Percentiles rank a stretch among this genome's conserved stretches.
Conservation (phyloP, 2,113 vertebrate genomes). For the Nothoprocta perdicaria region DNA sequence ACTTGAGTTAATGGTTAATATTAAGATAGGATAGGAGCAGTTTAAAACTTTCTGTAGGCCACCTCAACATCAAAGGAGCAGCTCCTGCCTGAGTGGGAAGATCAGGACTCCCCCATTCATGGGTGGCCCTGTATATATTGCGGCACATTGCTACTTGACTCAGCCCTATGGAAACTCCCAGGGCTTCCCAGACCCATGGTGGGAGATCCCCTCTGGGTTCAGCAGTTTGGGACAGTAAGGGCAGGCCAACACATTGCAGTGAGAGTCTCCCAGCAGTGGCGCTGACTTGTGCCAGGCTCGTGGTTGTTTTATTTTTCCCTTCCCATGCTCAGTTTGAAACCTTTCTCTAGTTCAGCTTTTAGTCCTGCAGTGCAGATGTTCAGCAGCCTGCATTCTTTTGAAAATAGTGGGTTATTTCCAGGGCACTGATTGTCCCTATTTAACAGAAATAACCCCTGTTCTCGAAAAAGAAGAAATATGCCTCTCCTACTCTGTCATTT, state of each 20-base stretch:
- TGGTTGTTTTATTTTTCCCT: neutral
- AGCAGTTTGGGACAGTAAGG: neutral
- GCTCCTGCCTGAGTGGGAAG: neutral
- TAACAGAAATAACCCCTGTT: neutral
- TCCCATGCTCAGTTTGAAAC: neutral
- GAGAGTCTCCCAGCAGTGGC: neutral
- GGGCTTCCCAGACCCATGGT: neutral
- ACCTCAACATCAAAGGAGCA: neutral
- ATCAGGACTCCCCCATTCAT: neutral
- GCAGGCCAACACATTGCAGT: neutral
- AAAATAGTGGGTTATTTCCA: constrained; percentile 52
- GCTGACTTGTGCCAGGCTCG: neutral
- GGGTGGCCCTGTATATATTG: neutral
- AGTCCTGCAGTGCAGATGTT: neutral
- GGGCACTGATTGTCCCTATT: neutral
- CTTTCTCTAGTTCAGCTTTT: constrained; percentile 4
- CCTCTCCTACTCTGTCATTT: constrained; percentile 37
- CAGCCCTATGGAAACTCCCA: neutral
- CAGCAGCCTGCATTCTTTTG: constrained; percentile 38
- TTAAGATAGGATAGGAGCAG: neutral
- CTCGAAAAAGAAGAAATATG: constrained; percentile 6
- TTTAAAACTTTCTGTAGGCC: neutral
- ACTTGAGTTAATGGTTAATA: neutral
- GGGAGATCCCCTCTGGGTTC: neutral
- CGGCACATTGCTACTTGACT: neutral